These are phyloP conservation scores for Tortrix viridana DNA, from an alignment of 2,888 invertebrate species.

Conservation along the genomic window DNA sequence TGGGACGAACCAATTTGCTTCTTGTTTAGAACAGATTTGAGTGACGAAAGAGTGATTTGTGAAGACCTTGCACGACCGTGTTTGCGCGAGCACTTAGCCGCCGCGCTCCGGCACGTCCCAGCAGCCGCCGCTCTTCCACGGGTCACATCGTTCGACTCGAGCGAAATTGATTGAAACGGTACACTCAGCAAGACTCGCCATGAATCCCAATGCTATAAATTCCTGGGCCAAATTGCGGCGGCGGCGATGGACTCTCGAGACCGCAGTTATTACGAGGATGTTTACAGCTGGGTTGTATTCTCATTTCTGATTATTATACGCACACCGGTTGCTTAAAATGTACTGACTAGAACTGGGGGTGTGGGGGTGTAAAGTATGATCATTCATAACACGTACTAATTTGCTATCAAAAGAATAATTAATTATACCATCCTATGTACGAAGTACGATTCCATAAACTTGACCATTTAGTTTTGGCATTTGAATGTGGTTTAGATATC, in stretches of 20 bases:
- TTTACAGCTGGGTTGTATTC: neutral
- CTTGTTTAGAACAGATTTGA: slow-evolving; percentile 14
- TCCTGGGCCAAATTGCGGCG: slow-evolving; percentile 8
- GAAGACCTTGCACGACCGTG: slow-evolving; percentile 3
- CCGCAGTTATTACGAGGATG: neutral
- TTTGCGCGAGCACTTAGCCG: slow-evolving; percentile 11
- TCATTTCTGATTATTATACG: neutral
- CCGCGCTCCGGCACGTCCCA: neutral
- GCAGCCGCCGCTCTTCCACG: neutral
- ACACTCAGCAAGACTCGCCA: slow-evolving; percentile 1
- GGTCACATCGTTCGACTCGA: neutral
- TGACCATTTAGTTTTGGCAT: too few species aligned
- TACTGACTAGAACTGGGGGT: too few species aligned
- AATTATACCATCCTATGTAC: too few species aligned
- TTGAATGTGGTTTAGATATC: too few species aligned
- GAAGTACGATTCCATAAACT: too few species aligned
- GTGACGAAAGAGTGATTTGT: slow-evolving; percentile 25
- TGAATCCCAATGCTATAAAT: slow-evolving; percentile 25
- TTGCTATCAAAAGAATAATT: too few species aligned
- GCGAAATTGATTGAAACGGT: slow-evolving; percentile 16
- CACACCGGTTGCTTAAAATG: too few species aligned
- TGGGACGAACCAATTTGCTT: slow-evolving; percentile 2
- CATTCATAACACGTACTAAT: too few species aligned
- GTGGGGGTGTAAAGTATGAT: too few species aligned
- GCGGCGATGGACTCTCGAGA: slow-evolving; percentile 10